Evolutionary conservation across 2,888 invertebrate species (phyloP).

Genomic region (Stenotaenia linearis): DNA sequence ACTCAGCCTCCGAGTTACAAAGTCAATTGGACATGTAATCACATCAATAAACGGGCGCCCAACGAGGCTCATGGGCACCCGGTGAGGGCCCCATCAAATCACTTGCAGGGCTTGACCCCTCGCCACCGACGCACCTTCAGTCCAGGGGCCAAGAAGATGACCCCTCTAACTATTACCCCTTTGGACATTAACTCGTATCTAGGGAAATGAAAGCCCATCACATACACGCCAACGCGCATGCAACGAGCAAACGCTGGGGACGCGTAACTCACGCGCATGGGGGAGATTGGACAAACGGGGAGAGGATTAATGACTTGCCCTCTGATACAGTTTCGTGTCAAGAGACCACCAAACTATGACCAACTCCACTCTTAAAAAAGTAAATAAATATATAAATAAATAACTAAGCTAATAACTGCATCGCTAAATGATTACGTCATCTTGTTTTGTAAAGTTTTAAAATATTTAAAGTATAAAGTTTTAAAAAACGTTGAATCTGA

Average conservation of each 20-base stretch:
- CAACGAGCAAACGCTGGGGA: constrained; percentile 12
- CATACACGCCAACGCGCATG: constrained; percentile 28
- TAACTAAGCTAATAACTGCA: neutral
- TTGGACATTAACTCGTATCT: constrained; percentile 17
- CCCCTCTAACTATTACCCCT: constrained; percentile 26
- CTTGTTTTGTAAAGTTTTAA: neutral
- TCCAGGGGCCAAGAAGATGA: constrained; percentile 27
- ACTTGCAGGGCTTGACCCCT: constrained; percentile 13
- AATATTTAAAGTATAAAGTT: neutral
- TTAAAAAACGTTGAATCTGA: neutral
- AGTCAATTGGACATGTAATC: constrained; percentile 31
- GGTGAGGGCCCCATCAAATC: constrained; percentile 26
- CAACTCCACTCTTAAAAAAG: constrained; percentile 3
- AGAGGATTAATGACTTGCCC: constrained; percentile 17
- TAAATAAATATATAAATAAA: neutral
- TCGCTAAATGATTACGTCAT: constrained; percentile 8
- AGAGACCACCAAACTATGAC: constrained; percentile 23
- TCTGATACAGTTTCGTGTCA: constrained; percentile 24
- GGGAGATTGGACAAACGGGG: neutral
- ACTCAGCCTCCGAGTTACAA: constrained; percentile 26
- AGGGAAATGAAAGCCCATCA: constrained; percentile 26
- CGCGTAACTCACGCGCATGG: constrained; percentile 24
- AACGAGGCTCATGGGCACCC: constrained; percentile 28
- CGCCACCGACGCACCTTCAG: constrained; percentile 13
- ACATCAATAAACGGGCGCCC: constrained; percentile 28